Conservation (phyloP, 2,113 vertebrate genomes). For the Bufo bufo region DNA sequence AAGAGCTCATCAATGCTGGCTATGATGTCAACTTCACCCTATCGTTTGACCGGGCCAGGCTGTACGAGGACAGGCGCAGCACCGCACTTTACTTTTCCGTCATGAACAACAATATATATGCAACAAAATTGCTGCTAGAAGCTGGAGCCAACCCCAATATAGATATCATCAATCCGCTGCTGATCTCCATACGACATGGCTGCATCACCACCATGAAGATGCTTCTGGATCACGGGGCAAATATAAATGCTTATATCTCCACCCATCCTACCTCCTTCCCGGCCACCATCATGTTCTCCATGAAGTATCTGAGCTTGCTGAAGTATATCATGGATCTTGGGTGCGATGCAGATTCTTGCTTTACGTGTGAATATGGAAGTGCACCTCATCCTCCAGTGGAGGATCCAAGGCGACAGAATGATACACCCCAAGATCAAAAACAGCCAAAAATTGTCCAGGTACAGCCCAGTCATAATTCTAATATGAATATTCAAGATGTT, state of each 20-base stretch:
- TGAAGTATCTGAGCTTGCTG: constrained; percentile 82
- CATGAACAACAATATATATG: constrained; percentile 81
- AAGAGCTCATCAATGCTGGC: constrained; percentile 80
- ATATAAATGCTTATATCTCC: constrained; percentile 78
- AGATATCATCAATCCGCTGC: constrained; percentile 86
- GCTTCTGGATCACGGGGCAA: constrained; percentile 87
- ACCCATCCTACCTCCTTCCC: constrained; percentile 85
- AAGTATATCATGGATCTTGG: constrained; percentile 88
- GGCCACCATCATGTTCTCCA: constrained; percentile 83
- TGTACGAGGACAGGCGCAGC: constrained; percentile 89
- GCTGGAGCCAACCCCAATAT: constrained; percentile 88
- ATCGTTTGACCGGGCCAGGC: constrained; percentile 77
- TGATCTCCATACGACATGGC: constrained; percentile 86
- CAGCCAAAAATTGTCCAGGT: constrained; percentile 73
- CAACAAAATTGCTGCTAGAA: constrained; percentile 78
- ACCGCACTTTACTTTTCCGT: constrained; percentile 87
- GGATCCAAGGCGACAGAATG: constrained; percentile 64
- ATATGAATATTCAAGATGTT: neutral
- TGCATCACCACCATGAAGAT: constrained; percentile 80
- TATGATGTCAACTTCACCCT: constrained; percentile 87
- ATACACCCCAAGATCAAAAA: constrained; percentile 64
- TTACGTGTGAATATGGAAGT: constrained; percentile 80
- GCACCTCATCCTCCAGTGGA: constrained; percentile 76
- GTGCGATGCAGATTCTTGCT: constrained; percentile 83
- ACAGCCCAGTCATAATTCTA: neutral